Evolutionary conservation across 2,888 invertebrate genomes (phyloP).

Genomic region (Acholoe squamosa): DNA sequence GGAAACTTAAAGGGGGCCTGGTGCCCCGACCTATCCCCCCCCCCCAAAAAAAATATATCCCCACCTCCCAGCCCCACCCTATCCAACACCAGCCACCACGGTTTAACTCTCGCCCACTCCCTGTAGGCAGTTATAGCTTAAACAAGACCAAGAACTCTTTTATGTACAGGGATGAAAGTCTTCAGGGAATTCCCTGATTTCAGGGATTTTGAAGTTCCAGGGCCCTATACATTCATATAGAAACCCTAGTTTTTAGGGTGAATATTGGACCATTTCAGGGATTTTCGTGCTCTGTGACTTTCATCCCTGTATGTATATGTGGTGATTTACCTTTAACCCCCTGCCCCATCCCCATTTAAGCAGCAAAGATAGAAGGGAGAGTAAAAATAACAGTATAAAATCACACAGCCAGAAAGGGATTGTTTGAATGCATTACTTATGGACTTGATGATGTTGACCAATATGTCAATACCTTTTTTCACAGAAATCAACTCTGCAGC

Average conservation of each 20-base stretch:
- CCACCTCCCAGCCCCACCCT: background rate
- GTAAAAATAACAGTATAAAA: background rate
- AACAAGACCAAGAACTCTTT: background rate
- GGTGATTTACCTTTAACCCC: conserved; percentile 22
- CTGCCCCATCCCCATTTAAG: background rate
- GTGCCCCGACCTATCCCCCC: background rate
- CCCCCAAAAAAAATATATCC: background rate
- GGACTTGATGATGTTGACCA: conserved; percentile 47
- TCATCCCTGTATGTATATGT: conserved; percentile 5
- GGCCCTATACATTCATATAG: too few relatives aligned
- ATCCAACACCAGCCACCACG: too few relatives aligned
- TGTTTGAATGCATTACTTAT: conserved; percentile 47
- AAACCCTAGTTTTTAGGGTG: too few relatives aligned
- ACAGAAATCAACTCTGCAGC: background rate
- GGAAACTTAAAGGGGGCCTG: conserved; percentile 13
- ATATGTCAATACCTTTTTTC: background rate
- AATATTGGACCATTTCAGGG: too few relatives aligned
- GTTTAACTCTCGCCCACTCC: background rate
- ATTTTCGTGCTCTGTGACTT: too few relatives aligned
- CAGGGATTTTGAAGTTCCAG: too few relatives aligned
- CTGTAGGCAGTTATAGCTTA: background rate
- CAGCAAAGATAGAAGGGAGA: background rate
- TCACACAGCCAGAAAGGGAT: background rate
- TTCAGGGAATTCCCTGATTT: too few relatives aligned
- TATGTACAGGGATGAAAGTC: background rate